Percentiles rank a stretch among this genome's conserved stretches.
phyloP scores from a whole-genome alignment of 30 jellyfish, hydroid and myxozoan genomes.

The Turritopsis rubra region DNA sequence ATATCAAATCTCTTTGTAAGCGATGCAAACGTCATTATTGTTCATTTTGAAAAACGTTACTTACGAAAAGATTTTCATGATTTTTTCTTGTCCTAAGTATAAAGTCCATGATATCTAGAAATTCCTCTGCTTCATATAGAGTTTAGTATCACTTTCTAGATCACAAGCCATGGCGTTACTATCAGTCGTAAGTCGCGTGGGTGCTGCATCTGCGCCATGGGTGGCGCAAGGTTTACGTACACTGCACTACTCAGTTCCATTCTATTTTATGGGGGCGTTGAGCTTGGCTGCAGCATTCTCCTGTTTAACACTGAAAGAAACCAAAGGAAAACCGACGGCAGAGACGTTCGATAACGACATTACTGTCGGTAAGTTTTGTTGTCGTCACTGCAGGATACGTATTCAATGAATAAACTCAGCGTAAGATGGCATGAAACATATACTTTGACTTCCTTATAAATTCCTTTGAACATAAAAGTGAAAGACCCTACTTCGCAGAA shows the following conservation, averaged over 20 bases:
- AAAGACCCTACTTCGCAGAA: no score
- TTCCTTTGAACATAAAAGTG: no score
- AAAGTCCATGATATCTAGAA: no score
- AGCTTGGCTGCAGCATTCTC: conserved; percentile 24
- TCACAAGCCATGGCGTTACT: conserved; percentile 42
- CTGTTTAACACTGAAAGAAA: conserved; percentile 32
- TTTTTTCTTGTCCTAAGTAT: no score
- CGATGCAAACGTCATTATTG: no score
- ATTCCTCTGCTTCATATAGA: not conserved
- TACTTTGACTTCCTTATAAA: no score
- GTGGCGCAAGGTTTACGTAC: conserved; percentile 40
- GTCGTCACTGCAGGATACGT: not conserved
- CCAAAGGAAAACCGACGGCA: conserved; percentile 46
- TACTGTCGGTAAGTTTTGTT: conserved; percentile 8
- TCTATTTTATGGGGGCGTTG: conserved; percentile 36
- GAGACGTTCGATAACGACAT: conserved; percentile 27
- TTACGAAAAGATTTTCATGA: no score
- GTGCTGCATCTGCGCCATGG: conserved; percentile 70
- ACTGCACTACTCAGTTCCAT: conserved; percentile 31
- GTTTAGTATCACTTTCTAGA: conserved; percentile 10
- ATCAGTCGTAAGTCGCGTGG: conserved; percentile 37
- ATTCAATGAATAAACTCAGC: no score
- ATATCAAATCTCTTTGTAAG: no score
- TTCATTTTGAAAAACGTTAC: no score
- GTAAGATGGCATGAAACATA: no score